These are phyloP conservation scores for Nudaria mundana DNA, from an alignment of 2,888 invertebrate species.

Conservation along the genomic window DNA sequence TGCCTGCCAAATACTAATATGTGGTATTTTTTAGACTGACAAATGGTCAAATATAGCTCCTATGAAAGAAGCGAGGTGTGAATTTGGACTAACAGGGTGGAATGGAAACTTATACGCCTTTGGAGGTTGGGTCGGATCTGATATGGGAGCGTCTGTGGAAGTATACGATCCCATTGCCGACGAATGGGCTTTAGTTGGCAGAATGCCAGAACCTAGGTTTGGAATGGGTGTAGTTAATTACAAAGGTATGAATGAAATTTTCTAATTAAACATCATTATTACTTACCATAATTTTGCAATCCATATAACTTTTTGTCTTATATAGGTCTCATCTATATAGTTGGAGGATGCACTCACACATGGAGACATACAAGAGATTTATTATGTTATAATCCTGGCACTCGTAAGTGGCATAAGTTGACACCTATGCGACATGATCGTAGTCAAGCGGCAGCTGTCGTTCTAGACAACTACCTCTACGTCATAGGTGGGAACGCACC, in stretches of 20 bases:
- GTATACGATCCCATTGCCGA: constrained; percentile 90
- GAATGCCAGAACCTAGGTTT: constrained; percentile 91
- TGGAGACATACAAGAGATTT: constrained; percentile 90
- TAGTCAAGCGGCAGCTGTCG: constrained; percentile 94
- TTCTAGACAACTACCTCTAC: constrained; percentile 90
- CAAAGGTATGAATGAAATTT: constrained; percentile 84
- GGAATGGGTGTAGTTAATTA: constrained; percentile 95
- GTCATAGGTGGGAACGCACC: constrained; percentile 94
- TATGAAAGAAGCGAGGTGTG: constrained; percentile 93
- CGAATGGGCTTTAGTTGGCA: constrained; percentile 88
- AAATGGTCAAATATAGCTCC: constrained; percentile 83
- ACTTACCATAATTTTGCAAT: no score
- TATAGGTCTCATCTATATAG: constrained; percentile 92
- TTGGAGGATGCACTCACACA: constrained; percentile 93
- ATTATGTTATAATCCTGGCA: constrained; percentile 89
- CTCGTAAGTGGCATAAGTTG: constrained; percentile 89
- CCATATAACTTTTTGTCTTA: background rate
- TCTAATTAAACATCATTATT: no score
- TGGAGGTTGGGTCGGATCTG: constrained; percentile 96
- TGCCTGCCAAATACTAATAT: background rate
- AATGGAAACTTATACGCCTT: constrained; percentile 92
- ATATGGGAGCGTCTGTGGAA: constrained; percentile 94
- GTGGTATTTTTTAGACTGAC: constrained; percentile 60
- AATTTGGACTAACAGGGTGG: constrained; percentile 92
- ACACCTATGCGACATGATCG: constrained; percentile 90